Evolutionary conservation across 2,888 invertebrate species (phyloP), one percentile per base, ranked within the genome.

Genomic region (Pasiphila rectangulata): DNA sequence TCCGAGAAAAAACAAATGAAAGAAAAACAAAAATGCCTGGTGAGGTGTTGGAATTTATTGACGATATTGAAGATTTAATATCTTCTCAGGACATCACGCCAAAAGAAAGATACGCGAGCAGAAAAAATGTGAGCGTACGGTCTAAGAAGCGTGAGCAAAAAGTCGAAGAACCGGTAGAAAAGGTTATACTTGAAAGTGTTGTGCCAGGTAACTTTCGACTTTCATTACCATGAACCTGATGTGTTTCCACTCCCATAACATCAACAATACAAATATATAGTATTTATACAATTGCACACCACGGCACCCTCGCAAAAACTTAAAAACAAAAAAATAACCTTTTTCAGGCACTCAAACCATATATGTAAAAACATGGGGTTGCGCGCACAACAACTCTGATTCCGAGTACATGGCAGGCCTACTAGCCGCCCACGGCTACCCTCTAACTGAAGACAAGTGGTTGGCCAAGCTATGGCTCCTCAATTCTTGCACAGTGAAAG

Each of bases 341-440:
- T 25, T 34, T 63, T 88, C 90, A 70, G 96, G 97, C 1, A 95
- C 95, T 0, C 93, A 95, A 78, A 93, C 90, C 30, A 91, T 97
- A 32, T 97, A 93, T 65, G 91, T 98, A 1, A 97, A 97, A 83
- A 98, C 98, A 46, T 98, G 98, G 98, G 98, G 98, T 2, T 99
- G 98, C 78, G 95, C 98, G 0, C 99, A 99, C 85, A 99, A 99
- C 80, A 98, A 93, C 75, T 98, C 98, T 0, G 99, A 99, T 78
- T 95, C 97, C 0, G 99, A 99, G 87, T 99, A 99, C 75, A 99
- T 99, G 99, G 97, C 98, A 0, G 99, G 99, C 0, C 93, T 98
- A 62, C 84, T 99, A 46, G 94, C 96, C 0, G 91, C 94, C 0
- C 95, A 94, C 66, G 98, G 98, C 0, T 98, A 98, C 76, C 91